Conservation (phyloP, 1,140 invertebrate species). For the Macrobrachium rosenbergii region DNA sequence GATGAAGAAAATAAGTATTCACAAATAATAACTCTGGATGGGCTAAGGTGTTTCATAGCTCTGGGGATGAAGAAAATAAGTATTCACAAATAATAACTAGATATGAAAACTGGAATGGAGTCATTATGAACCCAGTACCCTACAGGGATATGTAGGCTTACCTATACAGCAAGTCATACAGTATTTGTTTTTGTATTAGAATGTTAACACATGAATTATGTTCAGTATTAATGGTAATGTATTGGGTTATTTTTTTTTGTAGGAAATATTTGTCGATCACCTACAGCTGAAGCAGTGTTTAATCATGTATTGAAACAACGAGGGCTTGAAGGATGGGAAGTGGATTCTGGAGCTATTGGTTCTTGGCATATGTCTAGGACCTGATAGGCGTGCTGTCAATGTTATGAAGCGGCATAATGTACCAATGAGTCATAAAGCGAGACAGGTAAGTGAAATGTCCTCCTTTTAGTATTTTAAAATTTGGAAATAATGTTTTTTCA, state of each 20-base stretch:
- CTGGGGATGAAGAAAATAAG: too few relatives aligned
- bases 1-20: too few relatives aligned
- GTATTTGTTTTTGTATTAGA: too few relatives aligned
- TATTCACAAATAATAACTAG: too few relatives aligned
- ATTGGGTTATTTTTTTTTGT: slow-evolving; percentile 64
- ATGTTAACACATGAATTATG: too few relatives aligned
- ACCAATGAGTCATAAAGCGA: slow-evolving; percentile 80
- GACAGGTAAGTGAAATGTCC: slow-evolving; percentile 75
- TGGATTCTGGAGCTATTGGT: slow-evolving; percentile 90
- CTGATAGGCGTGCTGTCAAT: slow-evolving; percentile 82
- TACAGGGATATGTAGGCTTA: too few relatives aligned
- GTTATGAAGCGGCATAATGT: slow-evolving; percentile 82
- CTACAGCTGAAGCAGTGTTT: slow-evolving; percentile 94
- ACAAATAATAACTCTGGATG: too few relatives aligned
- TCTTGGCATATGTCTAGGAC: slow-evolving; percentile 86
- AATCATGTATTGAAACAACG: slow-evolving; percentile 78
- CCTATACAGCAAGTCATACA: too few relatives aligned
- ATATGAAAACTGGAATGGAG: too few relatives aligned
- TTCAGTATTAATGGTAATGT: too few relatives aligned
- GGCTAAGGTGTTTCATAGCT: too few relatives aligned
- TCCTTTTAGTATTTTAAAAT: not conserved
- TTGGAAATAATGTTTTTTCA: not conserved
- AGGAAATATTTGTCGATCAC: slow-evolving; percentile 94
- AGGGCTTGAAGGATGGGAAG: slow-evolving; percentile 80
- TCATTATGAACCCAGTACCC: too few relatives aligned